phyloP scores from a whole-genome alignment of 2,888 invertebrate species.

The Habrosyne pyritoides region DNA sequence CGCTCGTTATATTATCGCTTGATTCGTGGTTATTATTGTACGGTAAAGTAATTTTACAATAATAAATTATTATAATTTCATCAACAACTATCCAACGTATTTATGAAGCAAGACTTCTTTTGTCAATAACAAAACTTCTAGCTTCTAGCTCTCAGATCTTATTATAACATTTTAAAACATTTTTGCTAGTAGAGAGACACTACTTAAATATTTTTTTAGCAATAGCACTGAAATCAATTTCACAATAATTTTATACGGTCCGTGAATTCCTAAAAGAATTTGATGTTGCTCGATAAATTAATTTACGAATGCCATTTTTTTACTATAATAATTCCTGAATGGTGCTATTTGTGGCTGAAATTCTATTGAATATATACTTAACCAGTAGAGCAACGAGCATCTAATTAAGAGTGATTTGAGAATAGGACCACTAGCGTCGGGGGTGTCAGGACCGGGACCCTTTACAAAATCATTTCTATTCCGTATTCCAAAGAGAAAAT shows the following conservation, averaged over 20 bases:
- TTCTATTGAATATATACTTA: not conserved
- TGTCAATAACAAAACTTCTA: no score
- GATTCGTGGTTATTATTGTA: not conserved
- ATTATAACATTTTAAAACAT: no score
- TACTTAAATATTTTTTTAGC: not conserved
- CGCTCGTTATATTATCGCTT: constrained; percentile 5
- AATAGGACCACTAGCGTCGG: constrained; percentile 41
- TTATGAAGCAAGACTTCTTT: no score
- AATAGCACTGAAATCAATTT: not conserved
- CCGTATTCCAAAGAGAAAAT: constrained; percentile 80
- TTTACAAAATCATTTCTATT: constrained; percentile 78
- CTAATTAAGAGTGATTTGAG: constrained; percentile 27
- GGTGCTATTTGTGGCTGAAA: no score
- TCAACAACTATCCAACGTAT: not conserved
- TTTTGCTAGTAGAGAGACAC: no score
- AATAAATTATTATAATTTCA: not conserved
- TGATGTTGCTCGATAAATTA: not conserved
- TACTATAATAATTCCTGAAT: no score
- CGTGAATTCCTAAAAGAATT: not conserved
- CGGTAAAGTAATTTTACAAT: not conserved
- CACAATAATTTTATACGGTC: not conserved
- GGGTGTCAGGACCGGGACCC: constrained; percentile 57
- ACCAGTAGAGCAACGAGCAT: not conserved
- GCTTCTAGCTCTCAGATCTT: no score
- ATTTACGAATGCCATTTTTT: not conserved